Base-by-base conservation (phyloP, 2,113 vertebrate species). In the Ranitomeya variabilis region DNA sequence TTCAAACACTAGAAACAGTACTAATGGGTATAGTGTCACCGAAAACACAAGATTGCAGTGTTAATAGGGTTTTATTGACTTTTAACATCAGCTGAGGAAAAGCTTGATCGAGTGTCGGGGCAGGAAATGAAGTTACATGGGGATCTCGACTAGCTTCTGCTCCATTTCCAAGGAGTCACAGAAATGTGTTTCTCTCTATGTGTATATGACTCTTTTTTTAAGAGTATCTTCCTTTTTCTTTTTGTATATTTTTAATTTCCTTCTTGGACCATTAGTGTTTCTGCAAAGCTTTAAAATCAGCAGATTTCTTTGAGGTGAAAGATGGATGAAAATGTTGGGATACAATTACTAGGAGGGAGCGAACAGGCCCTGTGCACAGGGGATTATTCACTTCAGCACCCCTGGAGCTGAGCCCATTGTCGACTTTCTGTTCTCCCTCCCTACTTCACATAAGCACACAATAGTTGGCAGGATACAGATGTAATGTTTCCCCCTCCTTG, bases 61-160 rank as follows among this genome's bases (percentile, higher is more conserved):
- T 91, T 93, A 90, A 91, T 91, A 93, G 91, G 92, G 81, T 90
- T 90, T 90, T 91, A 90, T 90, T 91, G 92, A 91, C 90, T 91
- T 92, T 78, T 59, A 80, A 88, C 89, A 87, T 91, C 89, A 91
- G 91, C 87, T 85, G 90, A 90, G 90, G 90, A 89, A 91, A 90
- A 90, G 89, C 83, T 51, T 92, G 90, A 91, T 87, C 62, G 92
- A 91, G 90, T 83, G 66, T 89, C 80, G 54, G 87, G n/a, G 71
- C 89, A 91, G 84, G 91, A 92, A 91, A 92, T 89, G 90, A 91
- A 92, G 92, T 89, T 31, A 86, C 89, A 83, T 18, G 87, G 54
- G 60, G 59, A 90, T 89, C 87, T 91, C 80, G 55, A 80, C 60
- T 87, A 69, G 62, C 80, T 87, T 87, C 79, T 67, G 91, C 80